These are phyloP conservation scores for Burhinus oedicnemus DNA, from an alignment of 2,113 vertebrate species.

Conservation along the genomic window DNA sequence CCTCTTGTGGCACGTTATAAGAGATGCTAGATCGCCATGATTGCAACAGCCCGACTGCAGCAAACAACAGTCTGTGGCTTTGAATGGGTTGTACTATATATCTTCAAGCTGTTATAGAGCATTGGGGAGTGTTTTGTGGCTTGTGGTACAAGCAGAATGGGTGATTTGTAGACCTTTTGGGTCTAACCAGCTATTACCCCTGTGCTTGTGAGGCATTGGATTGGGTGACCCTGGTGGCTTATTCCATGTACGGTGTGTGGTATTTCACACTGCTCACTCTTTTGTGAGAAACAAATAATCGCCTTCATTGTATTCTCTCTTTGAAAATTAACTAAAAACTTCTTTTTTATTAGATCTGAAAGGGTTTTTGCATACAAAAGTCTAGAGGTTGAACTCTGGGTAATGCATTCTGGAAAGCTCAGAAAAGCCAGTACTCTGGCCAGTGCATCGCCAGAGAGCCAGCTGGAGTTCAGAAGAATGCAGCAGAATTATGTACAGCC, in stretches of 20 bases:
- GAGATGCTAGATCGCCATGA: neutral
- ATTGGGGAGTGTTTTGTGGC: conserved; percentile 21
- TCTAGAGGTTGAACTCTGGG: neutral
- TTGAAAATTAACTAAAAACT: neutral
- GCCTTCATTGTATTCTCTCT: neutral
- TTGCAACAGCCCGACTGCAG: neutral
- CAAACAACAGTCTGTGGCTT: neutral
- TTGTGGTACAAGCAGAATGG: neutral
- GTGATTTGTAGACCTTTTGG: neutral
- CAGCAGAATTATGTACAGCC: neutral
- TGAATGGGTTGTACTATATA: neutral
- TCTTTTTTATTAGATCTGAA: neutral
- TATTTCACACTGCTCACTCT: neutral
- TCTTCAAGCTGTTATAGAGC: neutral
- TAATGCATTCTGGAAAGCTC: neutral
- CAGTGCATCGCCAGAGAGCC: neutral
- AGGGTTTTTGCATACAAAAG: neutral
- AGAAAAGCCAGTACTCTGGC: neutral
- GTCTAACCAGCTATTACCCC: neutral
- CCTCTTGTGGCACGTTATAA: neutral
- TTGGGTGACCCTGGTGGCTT: neutral
- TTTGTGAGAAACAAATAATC: neutral
- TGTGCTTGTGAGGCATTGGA: neutral
- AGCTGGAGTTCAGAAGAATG: neutral
- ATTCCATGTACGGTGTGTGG: neutral